Evolutionary conservation across 64 coral and sea anemone species (phyloP).

Genomic region (Montipora sp.): DNA sequence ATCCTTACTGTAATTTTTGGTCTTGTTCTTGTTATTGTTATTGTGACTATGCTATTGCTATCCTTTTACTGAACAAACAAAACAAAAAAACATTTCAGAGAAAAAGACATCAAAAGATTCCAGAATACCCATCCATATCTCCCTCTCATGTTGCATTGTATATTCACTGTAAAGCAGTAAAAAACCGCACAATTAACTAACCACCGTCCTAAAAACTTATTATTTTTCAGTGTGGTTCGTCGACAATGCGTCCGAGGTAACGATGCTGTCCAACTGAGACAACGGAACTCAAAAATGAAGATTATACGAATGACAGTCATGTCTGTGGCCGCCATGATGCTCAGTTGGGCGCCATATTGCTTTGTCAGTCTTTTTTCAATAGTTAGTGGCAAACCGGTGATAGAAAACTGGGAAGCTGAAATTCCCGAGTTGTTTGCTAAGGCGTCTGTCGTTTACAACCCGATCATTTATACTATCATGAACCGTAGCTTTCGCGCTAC

Average conservation of each 20-base stretch:
- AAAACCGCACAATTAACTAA: background rate
- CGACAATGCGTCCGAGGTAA: background rate
- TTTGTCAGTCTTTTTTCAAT: slow-evolving; percentile 48
- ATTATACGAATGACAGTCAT: slow-evolving; percentile 38
- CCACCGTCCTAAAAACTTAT: background rate
- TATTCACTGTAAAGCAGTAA: background rate
- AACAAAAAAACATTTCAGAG: no score
- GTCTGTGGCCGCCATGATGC: slow-evolving; percentile 32
- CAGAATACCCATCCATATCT: background rate
- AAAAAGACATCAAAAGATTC: no score
- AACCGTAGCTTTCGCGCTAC: slow-evolving; percentile 19
- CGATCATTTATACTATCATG: slow-evolving; percentile 64
- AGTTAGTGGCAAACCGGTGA: background rate
- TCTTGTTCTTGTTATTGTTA: slow-evolving; percentile 67
- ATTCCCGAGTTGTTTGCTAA: slow-evolving; percentile 83
- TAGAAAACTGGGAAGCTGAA: slow-evolving; percentile 38
- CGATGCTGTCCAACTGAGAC: background rate
- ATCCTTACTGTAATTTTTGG: background rate
- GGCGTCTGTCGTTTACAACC: slow-evolving; percentile 79
- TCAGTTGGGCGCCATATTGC: slow-evolving; percentile 88
- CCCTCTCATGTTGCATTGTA: background rate
- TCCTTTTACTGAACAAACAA: background rate
- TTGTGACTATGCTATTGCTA: slow-evolving; percentile 38
- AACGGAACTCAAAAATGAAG: background rate
- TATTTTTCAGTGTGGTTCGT: slow-evolving; percentile 28